Evolutionary conservation across 2,888 invertebrate genomes (phyloP).

Genomic region (Carterocephalus palaemon): DNA sequence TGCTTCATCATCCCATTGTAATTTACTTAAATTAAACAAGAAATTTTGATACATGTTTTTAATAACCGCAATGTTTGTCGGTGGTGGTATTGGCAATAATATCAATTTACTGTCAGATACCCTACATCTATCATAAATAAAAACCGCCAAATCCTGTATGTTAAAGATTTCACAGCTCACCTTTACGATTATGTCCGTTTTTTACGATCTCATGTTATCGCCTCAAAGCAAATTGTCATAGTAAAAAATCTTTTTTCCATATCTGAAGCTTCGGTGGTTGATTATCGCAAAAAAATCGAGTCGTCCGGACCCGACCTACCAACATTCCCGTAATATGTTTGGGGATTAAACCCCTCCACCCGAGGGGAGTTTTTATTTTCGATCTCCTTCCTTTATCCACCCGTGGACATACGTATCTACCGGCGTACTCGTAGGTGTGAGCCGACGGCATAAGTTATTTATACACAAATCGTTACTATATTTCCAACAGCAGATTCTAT

Average conservation of each 20-base stretch:
- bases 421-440: conserved; percentile 45
- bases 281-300: conserved; percentile 62
- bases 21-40: too few species aligned
- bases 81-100: too few species aligned
- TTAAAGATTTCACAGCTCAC: too few species aligned
- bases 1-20: too few species aligned
- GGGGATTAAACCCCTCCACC: conserved; percentile 58
- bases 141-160: too few species aligned
- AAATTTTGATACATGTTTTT: too few species aligned
- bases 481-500: conserved; percentile 2
- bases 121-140: too few species aligned
- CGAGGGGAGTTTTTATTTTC: conserved; percentile 70
- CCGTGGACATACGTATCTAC: conserved; percentile 53
- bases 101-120: too few species aligned
- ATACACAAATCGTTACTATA: conserved; percentile 23
- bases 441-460: conserved; percentile 32
- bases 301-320: conserved; percentile 53
- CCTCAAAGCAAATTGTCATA: conserved; percentile 1
- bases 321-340: conserved; percentile 69
- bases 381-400: conserved; percentile 56
- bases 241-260: conserved; percentile 1
- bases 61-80: too few species aligned
- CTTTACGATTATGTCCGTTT: too few species aligned
- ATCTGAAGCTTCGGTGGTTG: conserved; percentile 35
- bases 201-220: too few species aligned